Evolutionary conservation across 2,888 invertebrate species (phyloP).

Genomic region (Drosophila helvetica): DNA sequence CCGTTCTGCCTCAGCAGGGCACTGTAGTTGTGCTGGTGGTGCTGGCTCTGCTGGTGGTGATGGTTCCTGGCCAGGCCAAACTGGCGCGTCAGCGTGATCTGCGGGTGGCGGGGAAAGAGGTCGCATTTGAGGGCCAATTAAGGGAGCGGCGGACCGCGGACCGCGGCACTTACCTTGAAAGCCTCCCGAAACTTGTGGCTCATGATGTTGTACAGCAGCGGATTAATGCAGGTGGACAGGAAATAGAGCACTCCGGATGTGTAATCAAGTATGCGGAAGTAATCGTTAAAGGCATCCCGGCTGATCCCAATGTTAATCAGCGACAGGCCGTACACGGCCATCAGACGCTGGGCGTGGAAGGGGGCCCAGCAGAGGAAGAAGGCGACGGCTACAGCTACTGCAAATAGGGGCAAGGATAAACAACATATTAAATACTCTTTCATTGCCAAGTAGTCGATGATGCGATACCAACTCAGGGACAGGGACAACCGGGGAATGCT

Average conservation of each 20-base stretch:
- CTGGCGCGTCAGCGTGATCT: conserved; percentile 83
- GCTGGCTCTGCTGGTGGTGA: conserved; percentile 76
- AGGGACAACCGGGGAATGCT: no score
- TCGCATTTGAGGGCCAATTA: background rate
- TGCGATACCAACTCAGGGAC: no score
- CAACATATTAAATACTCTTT: conserved; percentile 25
- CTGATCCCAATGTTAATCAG: conserved; percentile 77
- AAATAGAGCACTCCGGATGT: conserved; percentile 88
- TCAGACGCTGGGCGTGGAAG: conserved; percentile 94
- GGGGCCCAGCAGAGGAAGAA: conserved; percentile 95
- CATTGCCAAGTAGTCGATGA: no score
- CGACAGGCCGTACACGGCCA: conserved; percentile 89
- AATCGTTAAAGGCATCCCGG: conserved; percentile 84
- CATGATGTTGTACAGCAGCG: conserved; percentile 89
- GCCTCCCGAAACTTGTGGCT: conserved; percentile 89
- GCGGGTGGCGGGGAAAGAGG: background rate
- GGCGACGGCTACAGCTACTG: conserved; percentile 94
- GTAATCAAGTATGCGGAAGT: conserved; percentile 88
- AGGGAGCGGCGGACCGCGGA: background rate
- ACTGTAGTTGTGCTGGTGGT: conserved; percentile 82
- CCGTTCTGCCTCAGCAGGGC: conserved; percentile 82
- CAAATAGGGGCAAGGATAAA: conserved; percentile 64
- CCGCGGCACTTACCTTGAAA: conserved; percentile 86
- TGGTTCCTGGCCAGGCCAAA: conserved; percentile 79
- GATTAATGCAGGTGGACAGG: conserved; percentile 89